Percentiles rank a stretch among this genome's conserved stretches.
Conservation (phyloP, 1,140 invertebrate genomes). For the Atopsyche davidsoni region DNA sequence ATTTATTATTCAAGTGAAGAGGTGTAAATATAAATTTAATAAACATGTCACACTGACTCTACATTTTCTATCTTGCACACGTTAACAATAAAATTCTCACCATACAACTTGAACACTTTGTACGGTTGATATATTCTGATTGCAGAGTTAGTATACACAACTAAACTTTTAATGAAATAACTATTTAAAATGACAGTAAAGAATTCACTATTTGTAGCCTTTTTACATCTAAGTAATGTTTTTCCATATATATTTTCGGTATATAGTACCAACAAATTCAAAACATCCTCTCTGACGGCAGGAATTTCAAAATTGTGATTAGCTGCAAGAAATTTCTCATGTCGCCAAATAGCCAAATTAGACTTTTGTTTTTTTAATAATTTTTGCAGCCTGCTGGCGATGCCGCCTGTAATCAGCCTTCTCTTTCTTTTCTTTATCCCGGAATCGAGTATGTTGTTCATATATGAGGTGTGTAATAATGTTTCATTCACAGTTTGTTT, state of each 20-base stretch:
- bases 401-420: slow-evolving; percentile 5
- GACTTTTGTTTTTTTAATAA: slow-evolving; percentile 19
- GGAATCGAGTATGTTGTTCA: neutral
- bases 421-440: neutral
- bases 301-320: slow-evolving; percentile 7
- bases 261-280: neutral
- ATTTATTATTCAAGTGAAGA: too few relatives aligned
- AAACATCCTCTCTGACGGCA: neutral
- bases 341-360: slow-evolving; percentile 12
- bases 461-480: neutral
- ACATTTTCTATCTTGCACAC: slow-evolving; percentile 14
- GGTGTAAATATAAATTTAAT: too few relatives aligned
- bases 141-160: neutral
- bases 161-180: slow-evolving; percentile 15
- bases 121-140: slow-evolving; percentile 20
- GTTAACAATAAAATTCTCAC: slow-evolving; percentile 8
- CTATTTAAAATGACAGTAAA: slow-evolving; percentile 16
- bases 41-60: too few relatives aligned
- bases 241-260: slow-evolving; percentile 1
- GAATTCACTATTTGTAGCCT: neutral
- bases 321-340: slow-evolving; percentile 11
- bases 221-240: slow-evolving; percentile 3
- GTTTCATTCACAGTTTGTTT: too few relatives aligned
- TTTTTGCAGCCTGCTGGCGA: slow-evolving; percentile 13
- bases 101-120: neutral